Evolutionary conservation across 1,140 invertebrate genomes (phyloP).

Genomic region (Drosophila pachea): DNA sequence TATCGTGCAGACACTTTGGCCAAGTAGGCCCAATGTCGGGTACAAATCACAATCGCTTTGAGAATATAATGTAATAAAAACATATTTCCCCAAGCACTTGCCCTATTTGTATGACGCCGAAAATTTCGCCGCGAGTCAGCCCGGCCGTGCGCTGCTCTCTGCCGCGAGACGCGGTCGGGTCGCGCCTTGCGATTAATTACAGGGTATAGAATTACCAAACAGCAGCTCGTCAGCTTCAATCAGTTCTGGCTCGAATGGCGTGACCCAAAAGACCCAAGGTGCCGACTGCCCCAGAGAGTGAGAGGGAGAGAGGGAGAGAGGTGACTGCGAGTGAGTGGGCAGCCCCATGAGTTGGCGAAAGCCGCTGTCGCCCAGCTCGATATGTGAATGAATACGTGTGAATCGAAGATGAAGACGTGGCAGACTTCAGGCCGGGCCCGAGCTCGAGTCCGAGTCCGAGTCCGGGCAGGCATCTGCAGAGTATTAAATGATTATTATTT

Average conservation of each 20-base stretch:
- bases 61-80: constrained; percentile 67
- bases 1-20: constrained; percentile 9
- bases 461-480: too few relatives aligned
- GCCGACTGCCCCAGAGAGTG: too few relatives aligned
- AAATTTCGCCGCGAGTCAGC: too few relatives aligned
- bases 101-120: constrained; percentile 56
- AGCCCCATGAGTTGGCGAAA: constrained; percentile 20
- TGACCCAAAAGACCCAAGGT: constrained; percentile 51
- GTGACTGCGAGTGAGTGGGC: constrained; percentile 50
- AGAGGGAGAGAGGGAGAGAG: too few relatives aligned
- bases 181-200: background rate
- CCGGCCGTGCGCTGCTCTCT: too few relatives aligned
- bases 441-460: too few relatives aligned
- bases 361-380: background rate
- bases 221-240: constrained; percentile 5
- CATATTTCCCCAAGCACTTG: constrained; percentile 70
- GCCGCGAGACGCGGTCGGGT: too few relatives aligned
- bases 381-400: too few relatives aligned
- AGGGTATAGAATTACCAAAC: constrained; percentile 8
- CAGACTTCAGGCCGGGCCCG: too few relatives aligned
- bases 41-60: constrained; percentile 40
- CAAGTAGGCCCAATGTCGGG: constrained; percentile 25
- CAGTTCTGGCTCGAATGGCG: constrained; percentile 43
- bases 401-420: too few relatives aligned
- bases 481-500: too few relatives aligned